Evolutionary conservation across 2,113 vertebrate genomes (phyloP).

Genomic region (Pedionomus torquatus): DNA sequence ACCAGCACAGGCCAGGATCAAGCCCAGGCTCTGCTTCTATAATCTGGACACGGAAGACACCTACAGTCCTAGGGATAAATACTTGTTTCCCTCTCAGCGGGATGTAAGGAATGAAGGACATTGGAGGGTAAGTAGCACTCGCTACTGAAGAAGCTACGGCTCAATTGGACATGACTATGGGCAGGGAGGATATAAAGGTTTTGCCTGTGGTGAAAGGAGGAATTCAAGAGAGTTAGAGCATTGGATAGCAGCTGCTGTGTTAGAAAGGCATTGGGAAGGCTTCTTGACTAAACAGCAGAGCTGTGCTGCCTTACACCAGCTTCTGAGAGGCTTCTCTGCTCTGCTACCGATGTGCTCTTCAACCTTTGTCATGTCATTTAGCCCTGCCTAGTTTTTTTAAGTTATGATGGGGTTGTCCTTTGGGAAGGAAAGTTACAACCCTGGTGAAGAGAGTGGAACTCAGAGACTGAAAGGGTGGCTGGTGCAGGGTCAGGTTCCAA

Average conservation of each 20-base stretch:
- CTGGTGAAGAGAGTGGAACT: neutral
- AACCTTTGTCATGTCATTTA: neutral
- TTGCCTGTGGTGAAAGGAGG: neutral
- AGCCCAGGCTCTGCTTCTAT: neutral
- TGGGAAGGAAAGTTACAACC: neutral
- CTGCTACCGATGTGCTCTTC: neutral
- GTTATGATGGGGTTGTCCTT: accelerated
- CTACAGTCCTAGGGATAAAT: neutral
- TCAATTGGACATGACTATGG: neutral
- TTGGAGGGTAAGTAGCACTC: neutral
- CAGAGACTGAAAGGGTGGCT: neutral
- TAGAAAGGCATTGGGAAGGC: neutral
- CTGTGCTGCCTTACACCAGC: neutral
- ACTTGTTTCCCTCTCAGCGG: neutral
- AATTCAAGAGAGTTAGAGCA: neutral
- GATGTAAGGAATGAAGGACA: neutral
- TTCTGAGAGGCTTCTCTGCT: neutral
- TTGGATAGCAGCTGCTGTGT: neutral
- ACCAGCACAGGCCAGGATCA: neutral
- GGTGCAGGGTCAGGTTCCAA: neutral
- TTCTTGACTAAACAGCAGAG: neutral
- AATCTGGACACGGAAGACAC: neutral
- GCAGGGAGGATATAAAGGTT: neutral
- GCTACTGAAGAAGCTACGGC: neutral
- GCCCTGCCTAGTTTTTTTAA: accelerated